Base-by-base conservation (phyloP, 2,113 vertebrate species). In the Psettodes erumei region DNA sequence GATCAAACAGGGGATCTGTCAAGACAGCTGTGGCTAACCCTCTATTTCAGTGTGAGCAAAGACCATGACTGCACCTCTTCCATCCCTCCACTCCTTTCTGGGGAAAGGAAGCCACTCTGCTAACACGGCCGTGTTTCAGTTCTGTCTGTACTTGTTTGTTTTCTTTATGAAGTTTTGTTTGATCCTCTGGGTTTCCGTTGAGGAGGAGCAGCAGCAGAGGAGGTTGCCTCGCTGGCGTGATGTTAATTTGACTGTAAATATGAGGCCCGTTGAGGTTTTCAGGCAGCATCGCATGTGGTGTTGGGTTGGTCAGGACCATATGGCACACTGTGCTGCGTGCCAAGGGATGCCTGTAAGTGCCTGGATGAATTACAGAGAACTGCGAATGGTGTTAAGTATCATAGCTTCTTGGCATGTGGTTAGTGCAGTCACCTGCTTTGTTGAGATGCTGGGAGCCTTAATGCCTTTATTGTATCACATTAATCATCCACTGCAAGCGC, bases 1-100 rank as follows among this genome's bases (percentile, higher is more conserved):
- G 81, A 90, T 88, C 86, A 87, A 88, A 84, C 79, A 74, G 58
- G 11, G 32, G 27, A 76, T 85, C 60, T 82, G 86, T 83, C 86
- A 84, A 58, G 40, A 21, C 55, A 51, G 37, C 75, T 66, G 43
- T 55, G 66, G 63, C 56, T 65, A 65, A 45, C 75, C 58, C 38
- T n/a, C 23, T 53, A 50, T 63, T 78, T 80, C 58, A 54, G 6
- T 40, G 11, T 56, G 60, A 84, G 53, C 45, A 10, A 25, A 47
- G 51, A 78, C 61, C 47, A 45, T 18, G 63, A 55, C 62, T 40
- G 35, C 32, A 25, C 54, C 42, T 50, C 38, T 67, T 65, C 54
- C 65, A 51, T 42, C 15, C 35, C 12, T 28, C 18, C 10, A 15
- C 18, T 43, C 61, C 59, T 59, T 56, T 74, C 47, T 47, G 28